Percentiles rank a stretch among this genome's conserved stretches.
These are phyloP conservation scores for Esox lucius DNA, from an alignment of 2,797 vertebrate genomes.

Conservation along the genomic window DNA sequence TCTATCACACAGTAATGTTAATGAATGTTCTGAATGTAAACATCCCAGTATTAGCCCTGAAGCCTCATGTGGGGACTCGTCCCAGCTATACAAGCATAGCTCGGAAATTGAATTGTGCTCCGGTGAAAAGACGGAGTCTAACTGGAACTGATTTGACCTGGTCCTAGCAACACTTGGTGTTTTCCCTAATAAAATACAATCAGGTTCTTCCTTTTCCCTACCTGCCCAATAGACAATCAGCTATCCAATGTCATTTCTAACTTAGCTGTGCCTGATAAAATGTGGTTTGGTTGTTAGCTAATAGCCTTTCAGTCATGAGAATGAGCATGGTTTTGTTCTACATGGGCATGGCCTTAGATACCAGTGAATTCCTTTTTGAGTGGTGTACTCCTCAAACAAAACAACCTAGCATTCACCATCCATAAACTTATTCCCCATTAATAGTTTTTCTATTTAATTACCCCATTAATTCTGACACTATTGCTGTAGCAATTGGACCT, in stretches of 20 bases:
- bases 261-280: conserved; percentile 3
- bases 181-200: conserved; percentile 17
- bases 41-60: conserved; percentile 24
- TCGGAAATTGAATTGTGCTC: conserved; percentile 29
- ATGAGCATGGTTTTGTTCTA: background rate
- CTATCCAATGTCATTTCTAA: conserved; percentile 17
- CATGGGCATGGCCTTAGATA: background rate
- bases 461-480: conserved; percentile 30
- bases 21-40: conserved; percentile 38
- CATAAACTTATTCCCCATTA: background rate
- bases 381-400: background rate
- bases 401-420: background rate
- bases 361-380: background rate
- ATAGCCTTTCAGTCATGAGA: background rate
- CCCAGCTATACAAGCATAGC: conserved; percentile 27
- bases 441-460: conserved; percentile 14
- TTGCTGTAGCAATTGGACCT: background rate
- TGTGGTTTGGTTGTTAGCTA: background rate
- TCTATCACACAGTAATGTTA: conserved; percentile 18
- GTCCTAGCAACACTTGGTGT: background rate
- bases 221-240: background rate
- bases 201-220: conserved; percentile 10
- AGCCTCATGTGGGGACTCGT: conserved; percentile 13
- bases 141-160: conserved; percentile 43
- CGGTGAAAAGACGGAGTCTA: conserved; percentile 28